A percentile compares a stretch with the other conserved stretches of the same genome.
Evolutionary conservation across 2,797 vertebrate genomes (phyloP).

Genomic region (Chiloscyllium punctatum): DNA sequence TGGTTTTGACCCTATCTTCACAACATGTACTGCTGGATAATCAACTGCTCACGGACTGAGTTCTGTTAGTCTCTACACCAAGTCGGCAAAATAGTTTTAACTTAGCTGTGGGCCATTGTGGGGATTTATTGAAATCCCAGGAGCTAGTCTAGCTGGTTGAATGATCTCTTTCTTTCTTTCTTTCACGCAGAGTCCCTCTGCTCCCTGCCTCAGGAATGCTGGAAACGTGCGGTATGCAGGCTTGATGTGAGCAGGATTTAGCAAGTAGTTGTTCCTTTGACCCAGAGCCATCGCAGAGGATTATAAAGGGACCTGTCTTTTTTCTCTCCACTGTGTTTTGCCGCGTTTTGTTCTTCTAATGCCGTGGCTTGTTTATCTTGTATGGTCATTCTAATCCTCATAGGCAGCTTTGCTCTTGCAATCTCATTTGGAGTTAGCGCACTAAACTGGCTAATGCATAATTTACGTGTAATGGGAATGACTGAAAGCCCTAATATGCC

Average conservation of each 20-base stretch:
- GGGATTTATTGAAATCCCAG: neutral
- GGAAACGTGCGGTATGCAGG: conserved; percentile 55
- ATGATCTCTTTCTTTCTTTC: conserved; percentile 39
- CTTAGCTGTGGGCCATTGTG: neutral
- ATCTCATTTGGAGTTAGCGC: neutral
- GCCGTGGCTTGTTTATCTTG: conserved; percentile 2
- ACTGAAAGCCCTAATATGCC: neutral
- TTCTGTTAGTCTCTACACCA: too few relatives aligned
- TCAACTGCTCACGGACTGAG: neutral
- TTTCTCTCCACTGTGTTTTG: conserved; percentile 35
- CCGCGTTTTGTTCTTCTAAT: neutral
- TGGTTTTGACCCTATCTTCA: neutral
- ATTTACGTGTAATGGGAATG: conserved; percentile 34
- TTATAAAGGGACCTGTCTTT: conserved; percentile 44
- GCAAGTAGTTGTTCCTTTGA: conserved; percentile 51
- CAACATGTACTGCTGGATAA: neutral
- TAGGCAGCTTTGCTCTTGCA: neutral
- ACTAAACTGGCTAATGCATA: conserved; percentile 26
- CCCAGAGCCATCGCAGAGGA: conserved; percentile 48
- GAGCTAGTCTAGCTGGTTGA: neutral
- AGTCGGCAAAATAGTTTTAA: neutral
- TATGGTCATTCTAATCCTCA: neutral
- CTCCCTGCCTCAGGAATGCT: conserved; percentile 52
- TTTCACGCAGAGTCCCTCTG: conserved; percentile 46
- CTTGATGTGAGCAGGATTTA: conserved; percentile 49